Percentiles rank a stretch among this genome's conserved stretches.
Conservation (phyloP, 2,113 vertebrate species). For the Pica pica region DNA sequence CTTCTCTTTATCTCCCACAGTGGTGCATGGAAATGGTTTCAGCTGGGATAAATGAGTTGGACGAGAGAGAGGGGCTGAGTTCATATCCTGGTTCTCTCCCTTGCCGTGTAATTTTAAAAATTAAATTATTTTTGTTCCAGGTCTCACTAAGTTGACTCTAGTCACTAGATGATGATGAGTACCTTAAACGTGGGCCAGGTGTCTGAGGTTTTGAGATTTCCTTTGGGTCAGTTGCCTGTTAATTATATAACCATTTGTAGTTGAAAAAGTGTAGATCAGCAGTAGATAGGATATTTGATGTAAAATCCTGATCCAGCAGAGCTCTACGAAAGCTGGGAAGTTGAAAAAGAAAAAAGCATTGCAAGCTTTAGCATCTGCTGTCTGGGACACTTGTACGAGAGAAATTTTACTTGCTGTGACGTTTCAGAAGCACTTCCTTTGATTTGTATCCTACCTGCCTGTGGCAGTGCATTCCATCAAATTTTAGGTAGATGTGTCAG, state of each 20-base stretch:
- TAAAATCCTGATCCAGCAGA: not conserved
- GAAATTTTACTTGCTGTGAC: not conserved
- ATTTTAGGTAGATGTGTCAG: not conserved
- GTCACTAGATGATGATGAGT: not conserved
- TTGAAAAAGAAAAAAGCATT: not conserved
- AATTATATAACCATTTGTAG: not conserved
- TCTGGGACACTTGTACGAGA: not conserved
- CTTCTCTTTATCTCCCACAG: not conserved
- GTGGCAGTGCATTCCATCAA: not conserved
- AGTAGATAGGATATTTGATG: not conserved
- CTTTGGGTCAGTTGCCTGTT: not conserved
- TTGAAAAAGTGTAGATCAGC: not conserved
- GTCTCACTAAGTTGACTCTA: not conserved
- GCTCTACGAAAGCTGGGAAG: not conserved
- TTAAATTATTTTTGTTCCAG: not conserved
- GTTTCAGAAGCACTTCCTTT: not conserved
- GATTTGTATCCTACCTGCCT: not conserved
- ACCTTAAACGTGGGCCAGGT: not conserved
- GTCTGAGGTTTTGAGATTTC: not conserved
- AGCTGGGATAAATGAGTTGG: not conserved
- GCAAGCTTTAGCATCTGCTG: not conserved
- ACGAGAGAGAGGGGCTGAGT: not conserved
- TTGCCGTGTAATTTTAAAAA: not conserved
- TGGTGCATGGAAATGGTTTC: not conserved
- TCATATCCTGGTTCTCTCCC: not conserved